These are phyloP conservation scores for Tyrannus savana DNA, from an alignment of 2,113 vertebrate genomes.

Conservation along the genomic window DNA sequence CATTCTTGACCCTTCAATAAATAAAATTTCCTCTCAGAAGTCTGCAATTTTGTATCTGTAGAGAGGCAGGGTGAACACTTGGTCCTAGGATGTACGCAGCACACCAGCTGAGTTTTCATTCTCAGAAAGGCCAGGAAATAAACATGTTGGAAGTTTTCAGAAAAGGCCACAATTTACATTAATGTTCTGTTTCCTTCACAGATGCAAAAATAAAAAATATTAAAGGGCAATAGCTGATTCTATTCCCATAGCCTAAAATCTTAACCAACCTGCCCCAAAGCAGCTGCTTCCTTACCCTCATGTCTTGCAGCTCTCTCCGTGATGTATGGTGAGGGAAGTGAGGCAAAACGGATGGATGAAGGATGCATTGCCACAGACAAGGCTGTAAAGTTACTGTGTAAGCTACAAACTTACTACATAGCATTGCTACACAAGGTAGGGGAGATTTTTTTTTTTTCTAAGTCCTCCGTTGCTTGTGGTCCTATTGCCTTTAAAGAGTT, in stretches of 20 bases:
- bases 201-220: neutral
- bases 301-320: neutral
- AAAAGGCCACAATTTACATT: neutral
- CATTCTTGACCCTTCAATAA: conserved; percentile 11
- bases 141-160: neutral
- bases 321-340: neutral
- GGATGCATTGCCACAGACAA: neutral
- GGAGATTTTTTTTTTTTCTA: neutral
- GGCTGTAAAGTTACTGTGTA: neutral
- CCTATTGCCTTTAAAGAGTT: neutral
- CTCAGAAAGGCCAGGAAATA: neutral
- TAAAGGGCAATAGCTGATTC: neutral
- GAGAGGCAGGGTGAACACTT: neutral
- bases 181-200: neutral
- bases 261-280: neutral
- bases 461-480: neutral
- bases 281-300: neutral
- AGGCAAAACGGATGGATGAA: neutral
- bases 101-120: neutral
- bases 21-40: neutral
- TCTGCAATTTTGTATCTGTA: neutral
- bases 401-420: neutral
- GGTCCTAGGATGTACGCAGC: neutral
- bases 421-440: neutral
- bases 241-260: neutral